Evolutionary conservation across 2,113 vertebrate species (phyloP).

Genomic region (Corythornis cristatus): DNA sequence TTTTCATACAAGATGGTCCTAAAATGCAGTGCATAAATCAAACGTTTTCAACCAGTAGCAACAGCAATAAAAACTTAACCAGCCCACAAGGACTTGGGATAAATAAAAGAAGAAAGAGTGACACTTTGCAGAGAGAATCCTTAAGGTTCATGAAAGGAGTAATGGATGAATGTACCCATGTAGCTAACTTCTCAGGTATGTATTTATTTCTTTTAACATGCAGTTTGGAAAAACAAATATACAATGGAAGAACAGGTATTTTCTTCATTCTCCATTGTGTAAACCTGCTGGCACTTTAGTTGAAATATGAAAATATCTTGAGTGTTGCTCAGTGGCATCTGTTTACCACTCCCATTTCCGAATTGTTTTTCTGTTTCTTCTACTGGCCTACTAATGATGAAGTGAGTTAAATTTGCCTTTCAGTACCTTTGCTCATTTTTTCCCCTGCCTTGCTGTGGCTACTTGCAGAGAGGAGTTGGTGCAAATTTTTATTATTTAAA

Average conservation of each 20-base stretch:
- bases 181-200: conserved; percentile 96
- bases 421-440: neutral
- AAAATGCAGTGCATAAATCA: conserved; percentile 70
- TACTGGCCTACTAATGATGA: neutral
- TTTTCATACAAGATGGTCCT: conserved; percentile 64
- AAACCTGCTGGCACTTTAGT: neutral
- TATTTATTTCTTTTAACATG: neutral
- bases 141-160: conserved; percentile 98
- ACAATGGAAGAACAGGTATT: neutral
- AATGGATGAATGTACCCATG: conserved; percentile 98
- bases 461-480: neutral
- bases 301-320: neutral
- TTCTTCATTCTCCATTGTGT: neutral
- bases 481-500: neutral
- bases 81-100: conserved; percentile 15
- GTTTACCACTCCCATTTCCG: neutral
- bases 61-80: conserved; percentile 36
- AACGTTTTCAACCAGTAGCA: conserved; percentile 75
- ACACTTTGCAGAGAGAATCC: conserved; percentile 86
- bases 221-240: conserved; percentile 3
- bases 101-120: conserved; percentile 64
- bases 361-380: neutral
- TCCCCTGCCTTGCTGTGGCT: neutral
- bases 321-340: neutral
- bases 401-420: neutral